Conservation (phyloP, 2,888 invertebrate species). For the Aphidoletes aphidimyza region DNA sequence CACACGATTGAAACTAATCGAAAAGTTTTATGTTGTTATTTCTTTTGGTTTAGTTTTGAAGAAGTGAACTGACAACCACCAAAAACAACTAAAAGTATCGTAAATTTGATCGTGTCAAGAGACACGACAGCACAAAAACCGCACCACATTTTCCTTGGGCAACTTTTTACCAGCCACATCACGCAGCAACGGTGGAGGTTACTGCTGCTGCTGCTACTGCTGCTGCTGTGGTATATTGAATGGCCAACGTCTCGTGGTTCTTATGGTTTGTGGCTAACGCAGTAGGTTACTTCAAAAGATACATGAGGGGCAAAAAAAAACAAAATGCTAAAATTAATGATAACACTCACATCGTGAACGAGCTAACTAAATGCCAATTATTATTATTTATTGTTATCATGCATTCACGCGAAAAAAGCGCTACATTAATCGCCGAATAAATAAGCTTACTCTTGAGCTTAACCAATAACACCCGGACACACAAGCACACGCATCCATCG, state of each 20-base stretch:
- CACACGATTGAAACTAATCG: background rate
- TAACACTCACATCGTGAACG: background rate
- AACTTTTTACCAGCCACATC: background rate
- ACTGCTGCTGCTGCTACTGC: too few species aligned
- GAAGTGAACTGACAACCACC: background rate
- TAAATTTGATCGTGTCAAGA: slow-evolving; percentile 8
- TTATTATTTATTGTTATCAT: slow-evolving; percentile 18
- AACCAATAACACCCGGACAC: background rate
- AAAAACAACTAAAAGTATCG: slow-evolving; percentile 34
- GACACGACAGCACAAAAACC: background rate
- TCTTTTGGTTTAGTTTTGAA: background rate
- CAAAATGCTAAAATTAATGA: background rate
- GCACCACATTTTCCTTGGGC: background rate
- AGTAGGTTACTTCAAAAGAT: too few species aligned
- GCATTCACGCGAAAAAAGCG: background rate
- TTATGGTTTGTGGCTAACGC: too few species aligned
- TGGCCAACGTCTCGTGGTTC: background rate
- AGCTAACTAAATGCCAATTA: slow-evolving; percentile 49
- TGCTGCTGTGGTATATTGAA: background rate
- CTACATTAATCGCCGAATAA: background rate
- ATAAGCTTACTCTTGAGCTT: background rate
- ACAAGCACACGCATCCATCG: background rate
- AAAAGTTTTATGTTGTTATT: background rate
- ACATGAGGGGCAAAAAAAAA: background rate
- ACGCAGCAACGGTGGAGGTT: slow-evolving; percentile 1